A percentile compares a stretch with the other conserved stretches of the same genome.
Evolutionary conservation across 2,113 vertebrate species (phyloP).

Genomic region (Ctenodactylus gundi): DNA sequence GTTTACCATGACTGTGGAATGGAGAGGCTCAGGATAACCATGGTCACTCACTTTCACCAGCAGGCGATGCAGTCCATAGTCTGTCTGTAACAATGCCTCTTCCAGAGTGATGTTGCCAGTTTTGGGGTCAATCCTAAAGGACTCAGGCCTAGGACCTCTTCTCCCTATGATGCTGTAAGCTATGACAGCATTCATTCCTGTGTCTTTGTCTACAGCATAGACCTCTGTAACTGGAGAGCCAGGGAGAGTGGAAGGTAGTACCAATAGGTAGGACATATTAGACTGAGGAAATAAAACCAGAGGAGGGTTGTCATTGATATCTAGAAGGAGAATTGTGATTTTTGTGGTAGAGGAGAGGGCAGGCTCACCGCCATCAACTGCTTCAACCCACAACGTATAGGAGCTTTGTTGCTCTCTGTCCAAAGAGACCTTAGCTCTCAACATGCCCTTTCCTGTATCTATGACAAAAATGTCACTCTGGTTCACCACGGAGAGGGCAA

Average conservation of each 20-base stretch:
- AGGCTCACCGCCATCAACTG: constrained; percentile 94
- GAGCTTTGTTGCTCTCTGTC: constrained; percentile 98
- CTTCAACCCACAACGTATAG: constrained; percentile 95
- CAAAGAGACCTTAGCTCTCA: constrained; percentile 94
- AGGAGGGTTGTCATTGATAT: constrained; percentile 98
- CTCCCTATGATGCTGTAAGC: constrained; percentile 98
- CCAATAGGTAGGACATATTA: constrained; percentile 96
- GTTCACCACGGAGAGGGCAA: constrained; percentile 95
- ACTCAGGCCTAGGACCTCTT: constrained; percentile 93
- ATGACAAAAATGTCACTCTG: constrained; percentile 98
- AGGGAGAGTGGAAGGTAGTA: constrained; percentile 94
- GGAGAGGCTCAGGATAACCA: constrained; percentile 95
- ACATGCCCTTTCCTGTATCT: constrained; percentile 93
- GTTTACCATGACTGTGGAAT: constrained; percentile 96
- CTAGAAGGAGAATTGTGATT: constrained; percentile 95
- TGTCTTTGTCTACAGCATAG: constrained; percentile 97
- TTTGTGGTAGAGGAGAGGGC: constrained; percentile 94
- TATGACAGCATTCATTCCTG: constrained; percentile 99
- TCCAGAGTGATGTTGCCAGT: constrained; percentile 98
- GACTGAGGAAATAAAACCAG: constrained; percentile 97
- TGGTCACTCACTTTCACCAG: constrained; percentile 98
- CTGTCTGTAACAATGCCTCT: constrained; percentile 90
- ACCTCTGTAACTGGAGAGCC: constrained; percentile 98
- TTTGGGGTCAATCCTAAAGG: constrained; percentile 95
- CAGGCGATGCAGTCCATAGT: constrained; percentile 95